Evolutionary conservation across 2,888 invertebrate genomes (phyloP).

Genomic region (Ganaspis brasiliensis): DNA sequence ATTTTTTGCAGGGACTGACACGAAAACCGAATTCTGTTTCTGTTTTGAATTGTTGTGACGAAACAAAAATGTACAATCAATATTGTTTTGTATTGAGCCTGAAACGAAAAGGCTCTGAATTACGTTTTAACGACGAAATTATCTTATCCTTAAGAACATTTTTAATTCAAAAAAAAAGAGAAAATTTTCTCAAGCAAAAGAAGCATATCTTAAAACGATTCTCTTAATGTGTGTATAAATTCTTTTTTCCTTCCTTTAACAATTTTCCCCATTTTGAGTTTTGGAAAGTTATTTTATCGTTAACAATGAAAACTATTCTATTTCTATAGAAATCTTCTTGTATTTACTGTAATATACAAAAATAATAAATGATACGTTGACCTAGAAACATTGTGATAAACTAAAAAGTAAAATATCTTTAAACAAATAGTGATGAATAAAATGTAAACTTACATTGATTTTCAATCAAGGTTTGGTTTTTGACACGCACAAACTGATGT

Average conservation of each 20-base stretch:
- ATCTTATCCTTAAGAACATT: constrained; percentile 26
- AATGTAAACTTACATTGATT: constrained; percentile 19
- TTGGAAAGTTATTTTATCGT: background rate
- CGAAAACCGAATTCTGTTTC: no score
- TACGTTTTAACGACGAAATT: constrained; percentile 5
- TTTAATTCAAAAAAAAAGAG: background rate
- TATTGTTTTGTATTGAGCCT: no score
- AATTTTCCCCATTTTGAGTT: no score
- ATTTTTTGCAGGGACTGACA: no score
- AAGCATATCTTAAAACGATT: constrained; percentile 1
- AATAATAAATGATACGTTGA: background rate
- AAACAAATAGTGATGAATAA: background rate
- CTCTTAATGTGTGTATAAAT: background rate
- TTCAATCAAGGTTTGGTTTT: constrained; percentile 3
- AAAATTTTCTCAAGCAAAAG: background rate
- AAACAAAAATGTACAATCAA: no score
- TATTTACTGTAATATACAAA: constrained; percentile 5
- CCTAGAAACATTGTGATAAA: constrained; percentile 11
- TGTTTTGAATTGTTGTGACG: no score
- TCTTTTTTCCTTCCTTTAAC: no score
- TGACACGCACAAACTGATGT: background rate
- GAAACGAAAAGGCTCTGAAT: no score
- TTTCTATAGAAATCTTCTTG: constrained; percentile 6
- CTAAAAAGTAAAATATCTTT: background rate
- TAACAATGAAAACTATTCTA: background rate